These are phyloP conservation scores for Flexamia atlantica DNA, from an alignment of 2,888 invertebrate genomes.

Conservation along the genomic window DNA sequence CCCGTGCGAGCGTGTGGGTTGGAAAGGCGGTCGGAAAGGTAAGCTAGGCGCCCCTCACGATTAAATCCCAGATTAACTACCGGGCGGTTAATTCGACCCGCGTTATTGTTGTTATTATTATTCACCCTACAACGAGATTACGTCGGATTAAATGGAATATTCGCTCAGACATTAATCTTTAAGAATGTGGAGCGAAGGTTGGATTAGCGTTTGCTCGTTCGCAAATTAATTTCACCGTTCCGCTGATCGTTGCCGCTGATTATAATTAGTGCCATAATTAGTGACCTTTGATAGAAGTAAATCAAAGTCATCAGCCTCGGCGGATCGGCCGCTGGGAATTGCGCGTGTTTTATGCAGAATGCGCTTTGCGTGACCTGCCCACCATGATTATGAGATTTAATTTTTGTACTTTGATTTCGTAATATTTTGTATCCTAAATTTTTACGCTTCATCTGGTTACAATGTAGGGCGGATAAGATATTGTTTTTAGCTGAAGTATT, in stretches of 20 bases:
- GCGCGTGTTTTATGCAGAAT: not conserved
- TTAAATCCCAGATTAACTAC: constrained; percentile 44
- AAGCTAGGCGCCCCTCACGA: constrained; percentile 15
- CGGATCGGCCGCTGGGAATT: not conserved
- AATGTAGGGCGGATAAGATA: too few relatives aligned
- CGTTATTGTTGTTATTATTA: constrained; percentile 61
- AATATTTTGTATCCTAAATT: too few relatives aligned
- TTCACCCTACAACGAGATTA: constrained; percentile 55
- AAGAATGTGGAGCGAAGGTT: constrained; percentile 55
- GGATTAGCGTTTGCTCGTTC: constrained; percentile 38
- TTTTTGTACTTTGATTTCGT: too few relatives aligned
- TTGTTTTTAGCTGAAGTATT: too few relatives aligned
- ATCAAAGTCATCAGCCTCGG: not conserved
- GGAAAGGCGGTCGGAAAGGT: not conserved
- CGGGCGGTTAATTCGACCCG: constrained; percentile 51
- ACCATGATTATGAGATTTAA: too few relatives aligned
- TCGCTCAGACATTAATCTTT: constrained; percentile 58
- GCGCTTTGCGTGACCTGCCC: not conserved
- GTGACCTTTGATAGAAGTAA: constrained; percentile 13
- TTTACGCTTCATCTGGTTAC: too few relatives aligned
- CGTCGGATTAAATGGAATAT: constrained; percentile 55
- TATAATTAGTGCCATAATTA: constrained; percentile 20
- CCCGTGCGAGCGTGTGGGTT: too few relatives aligned
- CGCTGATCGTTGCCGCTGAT: constrained; percentile 14
- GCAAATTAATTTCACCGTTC: constrained; percentile 60